Conservation (phyloP, 2,113 vertebrate genomes). For the Isichthys henryi region DNA sequence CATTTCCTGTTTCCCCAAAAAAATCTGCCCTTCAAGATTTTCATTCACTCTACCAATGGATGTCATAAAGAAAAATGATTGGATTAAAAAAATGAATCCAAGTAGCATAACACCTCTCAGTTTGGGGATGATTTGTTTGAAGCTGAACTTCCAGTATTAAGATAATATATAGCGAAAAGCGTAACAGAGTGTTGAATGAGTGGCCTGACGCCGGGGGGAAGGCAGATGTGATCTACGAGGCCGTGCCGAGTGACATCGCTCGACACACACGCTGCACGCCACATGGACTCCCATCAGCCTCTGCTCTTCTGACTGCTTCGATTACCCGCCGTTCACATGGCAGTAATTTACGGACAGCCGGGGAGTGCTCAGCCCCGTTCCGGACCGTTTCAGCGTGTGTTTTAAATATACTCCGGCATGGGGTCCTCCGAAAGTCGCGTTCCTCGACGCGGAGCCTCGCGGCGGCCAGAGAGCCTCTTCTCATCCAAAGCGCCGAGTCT, state of each 20-base stretch:
- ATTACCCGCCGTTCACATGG: neutral
- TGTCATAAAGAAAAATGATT: neutral
- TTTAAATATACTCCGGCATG: neutral
- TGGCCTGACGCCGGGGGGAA: neutral
- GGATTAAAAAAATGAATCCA: neutral
- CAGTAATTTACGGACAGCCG: neutral
- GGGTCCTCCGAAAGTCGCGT: neutral
- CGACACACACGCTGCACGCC: neutral
- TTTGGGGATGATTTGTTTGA: neutral
- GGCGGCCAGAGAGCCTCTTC: neutral
- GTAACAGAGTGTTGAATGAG: neutral
- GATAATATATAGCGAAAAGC: neutral
- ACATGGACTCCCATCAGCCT: neutral
- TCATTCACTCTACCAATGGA: neutral
- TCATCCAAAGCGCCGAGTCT: neutral
- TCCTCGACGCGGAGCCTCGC: neutral
- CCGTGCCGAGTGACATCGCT: neutral
- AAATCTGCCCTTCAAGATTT: neutral
- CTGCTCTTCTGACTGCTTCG: neutral
- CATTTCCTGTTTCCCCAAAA: neutral
- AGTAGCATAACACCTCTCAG: neutral
- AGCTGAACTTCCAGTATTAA: neutral
- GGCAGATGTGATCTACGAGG: neutral
- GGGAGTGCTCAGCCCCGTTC: neutral
- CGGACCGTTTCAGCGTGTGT: neutral